Evolutionary conservation across 2,888 invertebrate genomes (phyloP), one percentile per base, ranked within the genome.

Genomic region (Creontiades dilutus): DNA sequence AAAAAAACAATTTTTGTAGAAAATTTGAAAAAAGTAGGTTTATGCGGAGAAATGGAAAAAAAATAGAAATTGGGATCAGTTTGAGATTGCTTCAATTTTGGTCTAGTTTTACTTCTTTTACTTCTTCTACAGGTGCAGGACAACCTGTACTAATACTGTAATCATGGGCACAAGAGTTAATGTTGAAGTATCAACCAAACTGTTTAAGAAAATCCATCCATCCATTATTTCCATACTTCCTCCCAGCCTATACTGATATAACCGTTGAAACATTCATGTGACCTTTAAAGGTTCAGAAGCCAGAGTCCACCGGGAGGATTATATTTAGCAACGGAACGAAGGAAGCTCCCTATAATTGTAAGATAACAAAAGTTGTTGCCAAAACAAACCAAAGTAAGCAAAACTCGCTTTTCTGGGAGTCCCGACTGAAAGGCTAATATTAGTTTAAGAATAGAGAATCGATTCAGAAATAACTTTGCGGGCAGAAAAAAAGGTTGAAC

Each of bases 221-320:
- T n/a, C n/a, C n/a, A n/a, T 4, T 37, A 37, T 37, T 37, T 37
- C 7, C 2, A 16, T 7, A 14, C 7, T 57, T 0, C 11, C 68
- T 9, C 23, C 27, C 27, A 11, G 68, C n/a, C 0, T 13, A 23
- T 9, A 5, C 7, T 68, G 68, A 68, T 23, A 68, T 68, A 68
- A 68, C 19, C 68, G 23, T 27, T 19, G 68, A 68, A 23, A 23
- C 23, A 19, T 68, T 19, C 23, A 13, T 9, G 23, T 27, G 23
- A 68, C 68, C 68, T 68, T 68, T 68, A 68, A 68, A 68, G 68
- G 68, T 68, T 68, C 27, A 68, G 68, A 57, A 57, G 52, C 5
- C 3, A 23, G 68, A 23, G 19, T 2, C 68, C 11, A 19, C 19
- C 68, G n/a, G 3, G 11, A 68, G 27, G 7, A 23, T 68, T 68